Base-by-base conservation (phyloP, 1,140 invertebrate genomes). In the Nixonia krombeini region DNA sequence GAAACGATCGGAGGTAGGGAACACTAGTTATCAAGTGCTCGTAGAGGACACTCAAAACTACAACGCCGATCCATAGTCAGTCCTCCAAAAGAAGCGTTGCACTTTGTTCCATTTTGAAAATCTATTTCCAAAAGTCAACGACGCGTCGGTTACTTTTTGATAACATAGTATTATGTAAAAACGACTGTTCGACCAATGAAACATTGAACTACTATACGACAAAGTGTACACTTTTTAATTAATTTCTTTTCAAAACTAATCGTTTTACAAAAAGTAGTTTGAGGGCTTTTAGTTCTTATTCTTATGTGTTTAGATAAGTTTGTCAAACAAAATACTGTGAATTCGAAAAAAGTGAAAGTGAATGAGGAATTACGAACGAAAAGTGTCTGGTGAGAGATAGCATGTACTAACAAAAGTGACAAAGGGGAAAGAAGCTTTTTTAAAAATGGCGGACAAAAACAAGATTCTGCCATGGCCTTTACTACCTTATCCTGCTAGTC, bases 21-120 rank as follows among this genome's bases (percentile, higher is more conserved):
- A 81, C 79, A 84, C 83, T 85, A 82, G 78, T 65, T 74, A 78
- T 83, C 78, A 83, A 85, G 83, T 85, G 82, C 57, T 85, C 83
- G 82, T 83, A 74, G 81, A 83, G 83, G 74, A 83, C 80, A 79
- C 82, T 82, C 76, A 74, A 80, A 79, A 81, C 21, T 78, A 80
- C 72, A 76, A 77, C 53, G 45, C 29, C 42, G 45, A 49, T 45
- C 46, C 29, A 44, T 25, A 29, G 51, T 61, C 25, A 29, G 46
- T 56, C 49, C 53, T 68, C 45, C 41, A 68, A 47, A 46, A 38
- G n/a, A 25, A 21, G 16, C 21, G n/a, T n/a, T n/a, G n/a, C n/a
- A n/a, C 21, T 35, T 7, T 9, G 12, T 49, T 17, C 33, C 4
- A 5, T 18, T 42, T 41, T 23, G 12, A 26, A 25, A 25, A 12